Evolutionary conservation across 2,113 vertebrate species (phyloP).

Genomic region (Athene noctua): DNA sequence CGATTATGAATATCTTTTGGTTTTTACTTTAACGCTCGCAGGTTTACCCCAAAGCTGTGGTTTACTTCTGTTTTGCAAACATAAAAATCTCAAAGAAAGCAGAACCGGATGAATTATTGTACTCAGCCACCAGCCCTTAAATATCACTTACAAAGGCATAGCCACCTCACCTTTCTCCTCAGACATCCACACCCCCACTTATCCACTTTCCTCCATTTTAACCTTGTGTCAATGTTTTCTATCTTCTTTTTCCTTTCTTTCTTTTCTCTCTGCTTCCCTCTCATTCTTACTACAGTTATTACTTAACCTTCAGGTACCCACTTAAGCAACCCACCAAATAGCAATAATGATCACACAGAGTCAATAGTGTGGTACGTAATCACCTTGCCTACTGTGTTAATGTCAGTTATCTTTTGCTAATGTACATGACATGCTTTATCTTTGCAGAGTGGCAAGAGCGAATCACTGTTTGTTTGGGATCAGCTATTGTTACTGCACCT

Average conservation of each 20-base stretch:
- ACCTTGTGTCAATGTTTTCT: slow-evolving; percentile 64
- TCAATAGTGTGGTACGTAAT: slow-evolving; percentile 69
- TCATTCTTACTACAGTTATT: slow-evolving; percentile 62
- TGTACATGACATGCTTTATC: slow-evolving; percentile 70
- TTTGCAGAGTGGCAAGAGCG: slow-evolving; percentile 36
- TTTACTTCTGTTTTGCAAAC: neutral
- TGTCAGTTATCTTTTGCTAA: slow-evolving; percentile 73
- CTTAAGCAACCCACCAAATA: slow-evolving; percentile 73
- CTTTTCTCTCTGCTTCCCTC: slow-evolving; percentile 18
- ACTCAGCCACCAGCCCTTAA: slow-evolving; percentile 45
- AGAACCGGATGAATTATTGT: slow-evolving; percentile 32
- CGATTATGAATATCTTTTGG: neutral
- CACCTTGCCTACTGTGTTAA: slow-evolving; percentile 73
- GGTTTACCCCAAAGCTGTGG: neutral
- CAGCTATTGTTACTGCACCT: slow-evolving; percentile 64
- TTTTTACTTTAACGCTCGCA: neutral
- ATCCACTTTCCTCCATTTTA: slow-evolving; percentile 65
- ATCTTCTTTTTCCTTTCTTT: slow-evolving; percentile 33
- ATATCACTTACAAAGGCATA: slow-evolving; percentile 34
- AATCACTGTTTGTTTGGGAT: slow-evolving; percentile 68
- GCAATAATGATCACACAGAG: slow-evolving; percentile 67
- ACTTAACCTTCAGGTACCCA: slow-evolving; percentile 75
- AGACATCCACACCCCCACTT: slow-evolving; percentile 58
- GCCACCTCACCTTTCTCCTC: slow-evolving; percentile 62
- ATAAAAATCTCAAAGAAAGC: neutral